Percentiles rank a stretch among this genome's conserved stretches.
Conservation (phyloP, 2,113 vertebrate species). For the Microtus montanus region DNA sequence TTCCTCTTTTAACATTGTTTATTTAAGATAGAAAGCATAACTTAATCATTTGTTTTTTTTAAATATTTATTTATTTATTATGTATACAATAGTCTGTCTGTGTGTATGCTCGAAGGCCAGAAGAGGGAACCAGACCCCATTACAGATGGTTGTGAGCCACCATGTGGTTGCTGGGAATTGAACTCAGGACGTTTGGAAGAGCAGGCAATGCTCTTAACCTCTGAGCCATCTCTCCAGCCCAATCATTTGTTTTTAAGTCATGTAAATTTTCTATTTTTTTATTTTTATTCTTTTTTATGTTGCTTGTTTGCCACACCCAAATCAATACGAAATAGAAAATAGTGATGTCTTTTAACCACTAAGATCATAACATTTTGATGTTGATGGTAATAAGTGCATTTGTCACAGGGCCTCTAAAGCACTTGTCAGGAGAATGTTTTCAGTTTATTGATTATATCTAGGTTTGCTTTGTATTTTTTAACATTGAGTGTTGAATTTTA, state of each 20-base stretch:
- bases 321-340: background rate
- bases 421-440: background rate
- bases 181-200: no score
- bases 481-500: background rate
- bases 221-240: no score
- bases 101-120: no score
- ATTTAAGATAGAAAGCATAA: background rate
- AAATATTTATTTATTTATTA: no score
- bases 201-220: no score
- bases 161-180: no score
- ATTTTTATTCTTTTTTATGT: background rate
- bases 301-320: background rate
- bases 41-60: background rate
- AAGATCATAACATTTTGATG: background rate
- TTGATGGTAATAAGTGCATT: background rate
- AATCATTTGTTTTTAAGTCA: background rate
- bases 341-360: background rate
- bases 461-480: background rate
- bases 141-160: no score
- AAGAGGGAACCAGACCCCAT: no score
- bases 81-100: no score
- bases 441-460: background rate
- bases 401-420: background rate
- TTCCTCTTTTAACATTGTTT: background rate
- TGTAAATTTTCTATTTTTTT: background rate